A percentile compares a stretch with the other conserved stretches of the same genome.
These are phyloP conservation scores for Corydoras sp. DNA, from an alignment of 2,113 vertebrate genomes.

Conservation along the genomic window DNA sequence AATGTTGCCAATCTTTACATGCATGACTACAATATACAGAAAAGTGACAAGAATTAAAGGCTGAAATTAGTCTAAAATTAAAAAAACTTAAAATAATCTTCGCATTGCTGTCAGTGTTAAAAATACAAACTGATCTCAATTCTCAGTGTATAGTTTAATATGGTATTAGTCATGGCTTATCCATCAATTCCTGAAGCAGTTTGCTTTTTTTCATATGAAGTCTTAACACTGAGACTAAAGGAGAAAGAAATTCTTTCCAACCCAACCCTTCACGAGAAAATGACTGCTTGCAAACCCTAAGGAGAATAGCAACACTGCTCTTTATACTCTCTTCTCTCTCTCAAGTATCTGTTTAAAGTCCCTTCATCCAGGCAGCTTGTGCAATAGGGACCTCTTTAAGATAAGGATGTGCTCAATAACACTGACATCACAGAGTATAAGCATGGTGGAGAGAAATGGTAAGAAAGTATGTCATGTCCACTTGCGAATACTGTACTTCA, in stretches of 20 bases:
- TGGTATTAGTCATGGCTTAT: not conserved
- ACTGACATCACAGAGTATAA: slow-evolving; percentile 30
- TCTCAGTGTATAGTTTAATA: no score
- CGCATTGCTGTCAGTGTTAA: no score
- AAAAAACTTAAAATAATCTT: no score
- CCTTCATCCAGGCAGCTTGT: slow-evolving; percentile 57
- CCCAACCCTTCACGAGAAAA: slow-evolving; percentile 51
- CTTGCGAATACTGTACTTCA: slow-evolving; percentile 8
- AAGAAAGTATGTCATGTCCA: slow-evolving; percentile 13
- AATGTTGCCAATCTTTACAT: no score
- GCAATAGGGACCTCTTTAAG: slow-evolving; percentile 64
- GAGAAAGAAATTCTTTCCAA: slow-evolving; percentile 59
- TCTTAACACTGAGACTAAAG: slow-evolving; percentile 34
- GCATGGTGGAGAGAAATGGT: slow-evolving; percentile 16
- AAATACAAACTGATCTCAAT: no score
- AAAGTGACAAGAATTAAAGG: no score
- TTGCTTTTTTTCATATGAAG: slow-evolving; percentile 24
- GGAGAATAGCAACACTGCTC: slow-evolving; percentile 32
- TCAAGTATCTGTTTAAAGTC: slow-evolving; percentile 62
- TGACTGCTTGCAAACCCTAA: slow-evolving; percentile 26
- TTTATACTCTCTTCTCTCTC: slow-evolving; percentile 43
- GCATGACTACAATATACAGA: no score
- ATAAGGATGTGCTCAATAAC: slow-evolving; percentile 50
- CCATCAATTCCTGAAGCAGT: slow-evolving; percentile 11
- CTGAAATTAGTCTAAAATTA: no score